Evolutionary conservation across 2,888 invertebrate species (phyloP).

Genomic region (Caenorhabditis wallacei): DNA sequence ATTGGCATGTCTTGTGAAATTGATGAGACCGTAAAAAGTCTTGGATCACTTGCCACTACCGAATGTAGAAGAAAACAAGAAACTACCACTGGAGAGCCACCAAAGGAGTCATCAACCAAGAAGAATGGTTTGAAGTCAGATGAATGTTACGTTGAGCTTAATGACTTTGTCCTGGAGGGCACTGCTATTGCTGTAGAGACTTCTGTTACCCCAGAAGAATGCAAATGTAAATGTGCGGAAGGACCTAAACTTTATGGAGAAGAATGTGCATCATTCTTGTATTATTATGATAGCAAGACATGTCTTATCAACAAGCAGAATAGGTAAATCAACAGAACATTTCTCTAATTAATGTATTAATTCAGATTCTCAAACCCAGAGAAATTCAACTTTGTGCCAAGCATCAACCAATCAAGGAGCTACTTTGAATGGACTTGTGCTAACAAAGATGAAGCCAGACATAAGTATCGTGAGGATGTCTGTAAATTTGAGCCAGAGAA

Average conservation of each 20-base stretch:
- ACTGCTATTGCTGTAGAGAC: constrained; percentile 80
- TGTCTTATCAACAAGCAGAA: constrained; percentile 83
- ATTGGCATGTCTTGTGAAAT: constrained; percentile 75
- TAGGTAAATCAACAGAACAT: constrained; percentile 56
- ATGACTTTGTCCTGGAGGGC: constrained; percentile 81
- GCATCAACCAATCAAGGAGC: constrained; percentile 70
- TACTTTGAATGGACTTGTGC: constrained; percentile 82
- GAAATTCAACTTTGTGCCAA: constrained; percentile 78
- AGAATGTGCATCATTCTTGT: constrained; percentile 80
- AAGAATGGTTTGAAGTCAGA: constrained; percentile 72
- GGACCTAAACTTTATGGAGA: constrained; percentile 75
- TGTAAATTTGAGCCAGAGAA: constrained; percentile 52
- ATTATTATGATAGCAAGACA: constrained; percentile 81
- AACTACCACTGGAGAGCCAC: constrained; percentile 5
- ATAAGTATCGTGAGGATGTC: constrained; percentile 53
- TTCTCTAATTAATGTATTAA: neutral
- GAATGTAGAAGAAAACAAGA: constrained; percentile 30
- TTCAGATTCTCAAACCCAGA: constrained; percentile 80
- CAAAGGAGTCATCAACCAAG: constrained; percentile 18
- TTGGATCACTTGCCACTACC: constrained; percentile 21
- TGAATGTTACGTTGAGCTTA: constrained; percentile 79
- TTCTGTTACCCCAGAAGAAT: constrained; percentile 68
- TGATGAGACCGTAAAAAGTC: constrained; percentile 51
- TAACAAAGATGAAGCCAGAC: constrained; percentile 67
- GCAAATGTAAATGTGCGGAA: constrained; percentile 67